Evolutionary conservation across 2,797 vertebrate species (phyloP).

Genomic region (Erethizon dorsatum): DNA sequence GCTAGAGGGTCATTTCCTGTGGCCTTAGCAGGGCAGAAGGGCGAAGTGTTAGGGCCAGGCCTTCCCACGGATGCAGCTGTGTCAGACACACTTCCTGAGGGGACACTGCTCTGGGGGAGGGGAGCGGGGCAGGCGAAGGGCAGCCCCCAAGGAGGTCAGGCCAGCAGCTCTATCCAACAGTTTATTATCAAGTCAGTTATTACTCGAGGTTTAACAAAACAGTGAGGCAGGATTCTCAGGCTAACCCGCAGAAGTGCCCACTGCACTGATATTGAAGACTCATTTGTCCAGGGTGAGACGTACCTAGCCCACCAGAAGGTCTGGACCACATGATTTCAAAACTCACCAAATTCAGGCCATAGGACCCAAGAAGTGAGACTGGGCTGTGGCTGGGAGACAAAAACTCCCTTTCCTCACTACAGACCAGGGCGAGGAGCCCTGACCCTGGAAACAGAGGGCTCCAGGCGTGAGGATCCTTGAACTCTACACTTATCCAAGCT

Average conservation of each 20-base stretch:
- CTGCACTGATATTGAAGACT: not conserved
- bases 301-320: not conserved
- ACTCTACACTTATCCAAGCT: not conserved
- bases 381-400: not conserved
- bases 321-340: not conserved
- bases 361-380: not conserved
- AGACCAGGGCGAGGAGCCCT: not conserved
- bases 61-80: constrained; percentile 86
- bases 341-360: not conserved
- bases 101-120: constrained; percentile 45
- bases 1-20: constrained; percentile 84
- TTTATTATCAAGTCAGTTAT: constrained; percentile 18
- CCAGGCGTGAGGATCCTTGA: not conserved
- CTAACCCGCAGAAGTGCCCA: not conserved
- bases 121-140: not conserved
- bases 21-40: constrained; percentile 44
- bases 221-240: not conserved
- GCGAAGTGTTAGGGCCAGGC: constrained; percentile 68
- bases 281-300: not conserved
- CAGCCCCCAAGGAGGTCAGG: not conserved
- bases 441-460: not conserved
- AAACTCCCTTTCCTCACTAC: not conserved
- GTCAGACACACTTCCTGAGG: constrained; percentile 66
- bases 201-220: not conserved
- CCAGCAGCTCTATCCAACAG: not conserved